Conservation (phyloP, 2,113 vertebrate genomes). For the Donacobius atricapilla region DNA sequence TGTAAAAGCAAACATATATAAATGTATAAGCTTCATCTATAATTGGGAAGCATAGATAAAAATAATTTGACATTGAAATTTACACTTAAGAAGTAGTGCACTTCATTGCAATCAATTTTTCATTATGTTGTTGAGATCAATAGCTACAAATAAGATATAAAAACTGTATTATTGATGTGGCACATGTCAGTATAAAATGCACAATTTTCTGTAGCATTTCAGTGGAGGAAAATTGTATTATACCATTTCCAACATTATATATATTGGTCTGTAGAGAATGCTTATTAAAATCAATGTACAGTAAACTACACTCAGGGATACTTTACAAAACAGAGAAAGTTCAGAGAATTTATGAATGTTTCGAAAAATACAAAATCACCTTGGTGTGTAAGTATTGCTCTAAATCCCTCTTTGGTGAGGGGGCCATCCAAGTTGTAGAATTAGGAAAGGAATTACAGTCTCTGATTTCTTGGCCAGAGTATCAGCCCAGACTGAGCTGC, state of each 20-base stretch:
- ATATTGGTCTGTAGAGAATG: constrained; percentile 73
- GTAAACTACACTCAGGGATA: constrained; percentile 58
- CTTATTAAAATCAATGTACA: constrained; percentile 80
- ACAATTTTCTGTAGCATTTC: constrained; percentile 74
- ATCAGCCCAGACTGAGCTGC: not conserved
- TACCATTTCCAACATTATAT: constrained; percentile 73
- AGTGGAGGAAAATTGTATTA: constrained; percentile 75
- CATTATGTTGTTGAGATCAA: constrained; percentile 79
- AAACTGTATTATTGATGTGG: constrained; percentile 81
- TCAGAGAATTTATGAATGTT: constrained; percentile 20
- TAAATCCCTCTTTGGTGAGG: not conserved
- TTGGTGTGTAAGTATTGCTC: constrained; percentile 19
- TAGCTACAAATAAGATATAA: constrained; percentile 84
- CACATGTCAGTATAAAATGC: constrained; percentile 75
- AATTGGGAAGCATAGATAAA: constrained; percentile 80
- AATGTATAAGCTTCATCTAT: constrained; percentile 74
- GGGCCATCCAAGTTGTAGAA: not conserved
- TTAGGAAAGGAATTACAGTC: not conserved
- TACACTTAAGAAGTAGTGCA: constrained; percentile 76
- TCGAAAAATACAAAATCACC: constrained; percentile 2
- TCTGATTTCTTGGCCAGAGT: not conserved
- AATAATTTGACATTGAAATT: constrained; percentile 84
- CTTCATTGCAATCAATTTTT: constrained; percentile 80
- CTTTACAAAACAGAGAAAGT: constrained; percentile 63
- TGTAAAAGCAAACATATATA: constrained; percentile 74